Conservation (phyloP, 2,888 invertebrate genomes). For the Omphaloscelis lunosa region DNA sequence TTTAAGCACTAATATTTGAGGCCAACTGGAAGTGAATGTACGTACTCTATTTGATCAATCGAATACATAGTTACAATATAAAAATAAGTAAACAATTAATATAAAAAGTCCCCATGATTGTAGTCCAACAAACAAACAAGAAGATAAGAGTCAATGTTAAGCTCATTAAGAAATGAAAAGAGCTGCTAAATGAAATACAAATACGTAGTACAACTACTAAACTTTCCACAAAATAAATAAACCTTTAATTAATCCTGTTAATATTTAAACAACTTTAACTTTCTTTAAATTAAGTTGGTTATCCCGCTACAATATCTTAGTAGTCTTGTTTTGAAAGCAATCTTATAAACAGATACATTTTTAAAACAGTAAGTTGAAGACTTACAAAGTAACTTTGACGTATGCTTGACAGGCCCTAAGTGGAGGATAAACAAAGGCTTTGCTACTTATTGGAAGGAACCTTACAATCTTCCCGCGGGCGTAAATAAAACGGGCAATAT, state of each 20-base stretch:
- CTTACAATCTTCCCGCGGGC: slow-evolving; percentile 59
- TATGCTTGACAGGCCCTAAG: slow-evolving; percentile 47
- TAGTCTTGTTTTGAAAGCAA: slow-evolving; percentile 1
- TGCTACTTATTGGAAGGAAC: slow-evolving; percentile 50
- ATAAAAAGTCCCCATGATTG: not conserved
- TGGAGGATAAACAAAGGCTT: slow-evolving; percentile 62
- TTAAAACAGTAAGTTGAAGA: slow-evolving; percentile 14
- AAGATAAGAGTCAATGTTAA: not conserved
- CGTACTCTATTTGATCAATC: not conserved
- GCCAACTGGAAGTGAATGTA: not conserved
- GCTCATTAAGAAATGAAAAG: not conserved
- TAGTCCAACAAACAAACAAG: not conserved
- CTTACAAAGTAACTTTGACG: slow-evolving; percentile 54
- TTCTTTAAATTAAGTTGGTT: slow-evolving; percentile 3
- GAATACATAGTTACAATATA: not conserved
- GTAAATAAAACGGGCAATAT: slow-evolving; percentile 77
- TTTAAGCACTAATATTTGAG: not conserved
- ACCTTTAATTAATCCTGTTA: not conserved
- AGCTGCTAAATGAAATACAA: slow-evolving; percentile 8
- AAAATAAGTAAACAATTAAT: not conserved
- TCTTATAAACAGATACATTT: slow-evolving; percentile 36
- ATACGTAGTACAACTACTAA: not conserved
- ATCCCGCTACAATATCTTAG: no score
- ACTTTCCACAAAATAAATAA: not conserved
- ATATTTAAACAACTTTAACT: slow-evolving; percentile 10